Base-by-base conservation (phyloP, 2,888 invertebrate species). In the Merodon equestris region DNA sequence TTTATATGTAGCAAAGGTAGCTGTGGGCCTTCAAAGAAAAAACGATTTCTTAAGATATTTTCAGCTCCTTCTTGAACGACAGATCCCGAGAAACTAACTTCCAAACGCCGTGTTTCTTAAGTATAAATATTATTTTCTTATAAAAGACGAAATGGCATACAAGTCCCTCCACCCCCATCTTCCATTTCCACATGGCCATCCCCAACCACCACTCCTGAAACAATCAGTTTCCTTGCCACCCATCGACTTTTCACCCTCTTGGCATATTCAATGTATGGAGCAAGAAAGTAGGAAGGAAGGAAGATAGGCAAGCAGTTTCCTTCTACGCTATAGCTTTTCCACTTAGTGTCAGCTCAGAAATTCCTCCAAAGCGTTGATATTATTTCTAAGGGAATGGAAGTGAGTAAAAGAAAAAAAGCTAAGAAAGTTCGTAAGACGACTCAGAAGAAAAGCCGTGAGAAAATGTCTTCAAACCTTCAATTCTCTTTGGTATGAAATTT, bases 61-160 rank as follows among this genome's bases (percentile, higher is more conserved):
- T 51, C 10, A 34, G 76, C 61, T 83, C 82, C 82, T 87, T 82
- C 84, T 84, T 83, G 83, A 83, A 82, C 85, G 86, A 87, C 84
- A 84, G 87, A 84, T 86, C 85, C 86, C 86, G 87, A 84, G 85
- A 86, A 88, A 87, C 87, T 87, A 87, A 87, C 86, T 86, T 86
- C 82, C 83, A 57, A 71, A 83, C 84, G 83, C 83, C 82, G 84
- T 82, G 81, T 82, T 83, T 82, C 86, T 83, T 84, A 87, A 86
- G 86, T 86, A 88, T 87, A 87, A 87, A 87, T 87, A 87, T 86
- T 84, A 82, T 83, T 84, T 83, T 86, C 85, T 79, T 73, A 50
- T 60, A 74, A 67, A 72, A 4, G 7, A 38, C 57, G 56, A 60
- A 67, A 60, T 58, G 64, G 53, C 53, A 48, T 64, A 79, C 27